These are phyloP conservation scores for Euspilapteryx auroguttella DNA, from an alignment of 2,888 invertebrate species.

Conservation along the genomic window DNA sequence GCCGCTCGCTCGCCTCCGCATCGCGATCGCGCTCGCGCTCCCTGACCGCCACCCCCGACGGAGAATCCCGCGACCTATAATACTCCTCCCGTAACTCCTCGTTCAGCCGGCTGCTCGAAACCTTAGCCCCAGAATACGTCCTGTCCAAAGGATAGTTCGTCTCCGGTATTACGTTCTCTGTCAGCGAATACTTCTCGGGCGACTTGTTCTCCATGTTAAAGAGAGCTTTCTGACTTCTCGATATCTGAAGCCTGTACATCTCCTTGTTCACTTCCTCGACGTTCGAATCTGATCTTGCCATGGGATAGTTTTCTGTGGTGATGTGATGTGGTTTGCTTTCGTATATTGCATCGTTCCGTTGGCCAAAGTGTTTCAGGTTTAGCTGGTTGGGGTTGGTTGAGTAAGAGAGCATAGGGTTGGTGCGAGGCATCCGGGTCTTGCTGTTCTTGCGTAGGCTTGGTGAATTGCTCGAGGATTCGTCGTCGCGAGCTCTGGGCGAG, in stretches of 20 bases:
- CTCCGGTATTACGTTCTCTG: constrained; percentile 37
- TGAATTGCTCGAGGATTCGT: constrained; percentile 49
- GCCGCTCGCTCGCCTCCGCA: constrained; percentile 14
- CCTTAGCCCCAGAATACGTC: constrained; percentile 44
- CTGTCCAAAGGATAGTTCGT: constrained; percentile 50
- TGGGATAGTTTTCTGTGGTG: constrained; percentile 44
- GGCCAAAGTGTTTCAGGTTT: constrained; percentile 51
- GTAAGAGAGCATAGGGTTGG: constrained; percentile 61
- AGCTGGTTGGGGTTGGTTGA: constrained; percentile 48
- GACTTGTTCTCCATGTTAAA: constrained; percentile 49
- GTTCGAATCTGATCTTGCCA: constrained; percentile 52
- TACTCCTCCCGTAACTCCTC: constrained; percentile 46
- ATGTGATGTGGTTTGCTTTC: constrained; percentile 52
- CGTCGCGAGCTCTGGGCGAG: constrained; percentile 40
- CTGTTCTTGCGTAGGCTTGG: constrained; percentile 53
- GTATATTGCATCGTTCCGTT: constrained; percentile 43
- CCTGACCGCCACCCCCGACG: constrained; percentile 27
- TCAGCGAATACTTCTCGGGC: constrained; percentile 35
- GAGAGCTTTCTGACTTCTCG: constrained; percentile 49
- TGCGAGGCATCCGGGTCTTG: constrained; percentile 59
- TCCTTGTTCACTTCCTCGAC: constrained; percentile 57
- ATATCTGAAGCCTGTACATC: constrained; percentile 54
- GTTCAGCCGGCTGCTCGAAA: constrained; percentile 44
- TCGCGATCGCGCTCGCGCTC: constrained; percentile 34
- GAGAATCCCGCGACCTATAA: constrained; percentile 32